phyloP scores from a whole-genome alignment of 1,140 invertebrate species.

The Saccostrea glomerata region DNA sequence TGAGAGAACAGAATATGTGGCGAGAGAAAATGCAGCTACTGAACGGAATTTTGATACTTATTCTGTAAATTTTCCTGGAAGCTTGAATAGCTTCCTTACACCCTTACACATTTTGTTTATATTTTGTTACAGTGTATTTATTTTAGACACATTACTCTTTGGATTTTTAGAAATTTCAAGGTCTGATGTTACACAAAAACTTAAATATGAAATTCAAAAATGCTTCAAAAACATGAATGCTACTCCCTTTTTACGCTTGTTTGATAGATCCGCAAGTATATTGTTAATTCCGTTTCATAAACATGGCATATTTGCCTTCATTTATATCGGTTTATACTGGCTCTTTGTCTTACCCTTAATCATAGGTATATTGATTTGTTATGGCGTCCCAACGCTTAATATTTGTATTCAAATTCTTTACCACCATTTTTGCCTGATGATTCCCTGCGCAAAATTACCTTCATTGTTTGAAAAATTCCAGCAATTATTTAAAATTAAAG shows the following conservation, averaged over 20 bases:
- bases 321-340: constrained; percentile 57
- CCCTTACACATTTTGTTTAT: constrained; percentile 64
- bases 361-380: not conserved
- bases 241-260: not conserved
- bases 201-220: constrained; percentile 56
- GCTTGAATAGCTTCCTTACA: constrained; percentile 54
- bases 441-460: too few species aligned
- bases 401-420: not conserved
- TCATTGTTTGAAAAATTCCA: too few species aligned
- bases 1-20: constrained; percentile 44
- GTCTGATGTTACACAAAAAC: constrained; percentile 48
- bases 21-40: not conserved
- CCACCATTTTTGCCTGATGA: too few species aligned
- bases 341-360: constrained; percentile 51
- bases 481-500: too few species aligned
- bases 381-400: constrained; percentile 43
- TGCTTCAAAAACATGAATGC: constrained; percentile 62
- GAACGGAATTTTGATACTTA: constrained; percentile 22
- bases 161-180: constrained; percentile 42
- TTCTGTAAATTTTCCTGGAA: constrained; percentile 51
- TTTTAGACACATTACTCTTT: constrained; percentile 56
- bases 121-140: constrained; percentile 57
- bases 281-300: constrained; percentile 44
- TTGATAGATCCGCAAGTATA: not conserved
- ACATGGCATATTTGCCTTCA: constrained; percentile 63